phyloP scores from a whole-genome alignment of 2,113 vertebrate genomes.

The Zosterops lateralis region DNA sequence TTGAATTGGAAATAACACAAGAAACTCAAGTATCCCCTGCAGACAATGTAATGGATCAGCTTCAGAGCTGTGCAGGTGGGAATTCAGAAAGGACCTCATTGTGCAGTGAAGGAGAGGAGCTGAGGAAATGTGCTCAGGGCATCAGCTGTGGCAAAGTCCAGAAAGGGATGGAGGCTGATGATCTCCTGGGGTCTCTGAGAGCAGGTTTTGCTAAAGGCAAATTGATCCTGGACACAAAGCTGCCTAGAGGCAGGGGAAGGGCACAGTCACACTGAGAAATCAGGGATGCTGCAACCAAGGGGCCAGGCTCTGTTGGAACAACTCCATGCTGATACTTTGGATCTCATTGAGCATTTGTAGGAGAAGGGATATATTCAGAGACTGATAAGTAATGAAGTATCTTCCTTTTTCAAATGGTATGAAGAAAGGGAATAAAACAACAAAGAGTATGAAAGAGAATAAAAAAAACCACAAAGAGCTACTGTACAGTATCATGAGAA shows the following conservation, averaged over 20 bases:
- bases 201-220: neutral
- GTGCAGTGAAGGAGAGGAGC: neutral
- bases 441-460: slow-evolving; percentile 18
- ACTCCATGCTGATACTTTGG: neutral
- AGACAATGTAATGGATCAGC: neutral
- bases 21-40: neutral
- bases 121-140: neutral
- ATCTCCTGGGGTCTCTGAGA: neutral
- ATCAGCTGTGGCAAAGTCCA: neutral
- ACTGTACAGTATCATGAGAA: slow-evolving; percentile 26
- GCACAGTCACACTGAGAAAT: neutral
- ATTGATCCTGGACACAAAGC: neutral
- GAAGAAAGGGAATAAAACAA: slow-evolving; percentile 26
- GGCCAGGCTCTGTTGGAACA: neutral
- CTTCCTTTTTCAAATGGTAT: slow-evolving; percentile 7
- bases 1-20: neutral
- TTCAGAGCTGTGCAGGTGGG: neutral
- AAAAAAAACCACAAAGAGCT: slow-evolving; percentile 23
- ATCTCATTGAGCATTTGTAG: neutral
- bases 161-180: neutral
- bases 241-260: neutral
- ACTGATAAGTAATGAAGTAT: neutral
- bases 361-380: neutral
- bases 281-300: neutral
- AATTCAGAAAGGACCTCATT: neutral